Percentiles rank a stretch among this genome's conserved stretches.
Conservation (phyloP, 1,140 invertebrate genomes). For the Lasioglossum albipes region DNA sequence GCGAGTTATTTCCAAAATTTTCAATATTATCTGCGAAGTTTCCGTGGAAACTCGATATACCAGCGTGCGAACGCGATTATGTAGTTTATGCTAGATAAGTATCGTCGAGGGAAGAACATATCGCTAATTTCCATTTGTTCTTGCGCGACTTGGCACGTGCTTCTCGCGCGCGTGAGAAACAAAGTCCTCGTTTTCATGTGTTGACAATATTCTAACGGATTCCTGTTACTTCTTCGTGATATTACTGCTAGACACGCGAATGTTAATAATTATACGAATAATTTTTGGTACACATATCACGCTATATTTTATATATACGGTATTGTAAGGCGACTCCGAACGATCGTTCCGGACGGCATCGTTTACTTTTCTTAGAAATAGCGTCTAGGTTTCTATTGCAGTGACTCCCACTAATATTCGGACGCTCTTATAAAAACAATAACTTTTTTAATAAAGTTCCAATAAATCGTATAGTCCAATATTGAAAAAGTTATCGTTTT, state of each 20-base stretch:
- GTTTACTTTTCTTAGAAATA: not conserved
- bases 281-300: slow-evolving; percentile 15
- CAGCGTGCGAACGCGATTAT: not conserved
- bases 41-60: not conserved
- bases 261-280: slow-evolving; percentile 10
- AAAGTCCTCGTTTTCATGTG: slow-evolving; percentile 22
- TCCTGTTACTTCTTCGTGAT: slow-evolving; percentile 32
- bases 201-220: slow-evolving; percentile 40
- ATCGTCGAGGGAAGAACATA: not conserved
- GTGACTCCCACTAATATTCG: too few species aligned
- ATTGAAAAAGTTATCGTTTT: too few species aligned
- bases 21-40: not conserved
- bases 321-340: too few species aligned
- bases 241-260: slow-evolving; percentile 23
- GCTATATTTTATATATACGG: slow-evolving; percentile 31
- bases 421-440: too few species aligned
- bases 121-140: slow-evolving; percentile 12
- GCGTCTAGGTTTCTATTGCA: not conserved
- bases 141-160: not conserved
- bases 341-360: not conserved
- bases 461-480: too few species aligned
- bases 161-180: not conserved
- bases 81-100: slow-evolving; percentile 2
- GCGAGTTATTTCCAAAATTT: too few species aligned
- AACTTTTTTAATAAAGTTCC: too few species aligned